A percentile compares a stretch with the other conserved stretches of the same genome.
Evolutionary conservation across 2,797 vertebrate species (phyloP).

Genomic region (Atherinosoma microstoma): DNA sequence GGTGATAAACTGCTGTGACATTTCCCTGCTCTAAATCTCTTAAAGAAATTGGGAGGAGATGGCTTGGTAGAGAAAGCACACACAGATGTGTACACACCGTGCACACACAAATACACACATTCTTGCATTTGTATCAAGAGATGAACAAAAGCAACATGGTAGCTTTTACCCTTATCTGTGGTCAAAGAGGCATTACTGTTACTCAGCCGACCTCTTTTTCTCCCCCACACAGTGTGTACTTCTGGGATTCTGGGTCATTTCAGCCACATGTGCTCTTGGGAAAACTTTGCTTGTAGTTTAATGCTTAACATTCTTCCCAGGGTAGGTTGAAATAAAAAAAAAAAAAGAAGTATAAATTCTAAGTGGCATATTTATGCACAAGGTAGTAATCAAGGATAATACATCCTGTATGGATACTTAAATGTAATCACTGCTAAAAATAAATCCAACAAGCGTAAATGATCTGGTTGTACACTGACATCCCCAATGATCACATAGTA

Average conservation of each 20-base stretch:
- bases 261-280: conserved; percentile 25
- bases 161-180: conserved; percentile 32
- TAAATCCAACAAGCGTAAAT: background rate
- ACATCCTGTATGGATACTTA: conserved; percentile 11
- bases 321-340: background rate
- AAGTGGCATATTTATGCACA: background rate
- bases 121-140: conserved; percentile 8
- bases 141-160: conserved; percentile 23
- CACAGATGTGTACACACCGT: conserved; percentile 9
- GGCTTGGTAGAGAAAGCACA: conserved; percentile 60
- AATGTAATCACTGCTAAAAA: conserved; percentile 16
- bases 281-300: conserved; percentile 34
- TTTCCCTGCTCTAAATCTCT: conserved; percentile 71
- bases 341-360: conserved; percentile 4
- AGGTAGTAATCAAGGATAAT: conserved; percentile 30
- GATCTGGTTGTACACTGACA: background rate
- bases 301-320: conserved; percentile 39
- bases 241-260: conserved; percentile 24
- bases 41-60: conserved; percentile 62
- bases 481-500: background rate
- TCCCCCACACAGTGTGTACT: background rate
- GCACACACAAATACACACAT: background rate
- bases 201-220: conserved; percentile 9
- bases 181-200: conserved; percentile 28
- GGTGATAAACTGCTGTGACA: conserved; percentile 77